Evolutionary conservation across 2,888 invertebrate species (phyloP).

Genomic region (Drosophila seclusa): DNA sequence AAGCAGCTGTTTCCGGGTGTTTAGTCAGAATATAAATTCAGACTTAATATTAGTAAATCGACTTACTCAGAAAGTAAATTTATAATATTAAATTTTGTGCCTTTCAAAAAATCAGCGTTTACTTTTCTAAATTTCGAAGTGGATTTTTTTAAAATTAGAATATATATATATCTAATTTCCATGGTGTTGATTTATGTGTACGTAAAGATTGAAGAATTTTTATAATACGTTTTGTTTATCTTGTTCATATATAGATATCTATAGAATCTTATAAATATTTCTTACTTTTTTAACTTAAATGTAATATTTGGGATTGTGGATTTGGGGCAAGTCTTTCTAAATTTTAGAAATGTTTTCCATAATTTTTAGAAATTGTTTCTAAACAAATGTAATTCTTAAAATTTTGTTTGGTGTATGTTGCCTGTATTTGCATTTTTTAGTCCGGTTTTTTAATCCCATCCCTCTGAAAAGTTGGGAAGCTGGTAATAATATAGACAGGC

Average conservation of each 20-base stretch:
- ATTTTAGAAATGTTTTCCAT: background rate
- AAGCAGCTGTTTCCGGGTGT: slow-evolving; percentile 14
- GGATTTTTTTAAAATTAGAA: background rate
- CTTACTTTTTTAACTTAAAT: background rate
- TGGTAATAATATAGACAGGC: slow-evolving; percentile 77
- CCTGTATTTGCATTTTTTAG: slow-evolving; percentile 39
- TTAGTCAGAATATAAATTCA: background rate
- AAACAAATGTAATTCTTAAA: background rate
- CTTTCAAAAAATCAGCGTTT: background rate
- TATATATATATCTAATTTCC: background rate
- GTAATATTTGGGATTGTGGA: background rate
- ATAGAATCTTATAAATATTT: background rate
- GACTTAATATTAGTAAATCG: background rate
- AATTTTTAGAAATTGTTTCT: background rate
- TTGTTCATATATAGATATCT: background rate
- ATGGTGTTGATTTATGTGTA: background rate
- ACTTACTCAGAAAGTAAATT: background rate
- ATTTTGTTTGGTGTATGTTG: slow-evolving; percentile 1
- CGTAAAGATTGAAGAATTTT: background rate
- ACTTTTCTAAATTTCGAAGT: background rate
- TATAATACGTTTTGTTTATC: background rate
- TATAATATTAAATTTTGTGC: background rate
- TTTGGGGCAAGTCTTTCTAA: background rate
- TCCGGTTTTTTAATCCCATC: slow-evolving; percentile 36
- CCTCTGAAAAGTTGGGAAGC: slow-evolving; percentile 65